Conservation (phyloP, 2,113 vertebrate species). For the Pitta sordida region DNA sequence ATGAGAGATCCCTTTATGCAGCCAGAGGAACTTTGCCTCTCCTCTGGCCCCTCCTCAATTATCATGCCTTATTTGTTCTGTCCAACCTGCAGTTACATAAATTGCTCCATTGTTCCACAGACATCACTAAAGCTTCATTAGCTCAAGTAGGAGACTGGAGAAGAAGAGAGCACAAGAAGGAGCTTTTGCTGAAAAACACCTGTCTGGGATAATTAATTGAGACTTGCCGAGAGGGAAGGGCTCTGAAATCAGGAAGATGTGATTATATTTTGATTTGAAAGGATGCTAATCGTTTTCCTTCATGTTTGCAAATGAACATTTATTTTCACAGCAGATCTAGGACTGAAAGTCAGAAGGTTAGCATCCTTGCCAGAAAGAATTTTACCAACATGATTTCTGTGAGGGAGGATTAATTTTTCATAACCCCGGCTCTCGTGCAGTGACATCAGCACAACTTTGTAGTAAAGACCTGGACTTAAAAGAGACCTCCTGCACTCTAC, state of each 20-base stretch:
- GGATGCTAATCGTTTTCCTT: neutral
- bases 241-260: neutral
- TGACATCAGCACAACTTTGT: neutral
- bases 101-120: constrained; percentile 40
- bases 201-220: constrained; percentile 39
- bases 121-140: constrained; percentile 25
- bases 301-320: neutral
- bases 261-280: constrained; percentile 15
- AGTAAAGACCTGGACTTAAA: neutral
- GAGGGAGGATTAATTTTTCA: neutral
- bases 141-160: neutral
- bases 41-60: neutral
- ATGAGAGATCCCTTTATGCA: neutral
- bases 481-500: neutral
- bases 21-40: neutral
- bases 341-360: neutral
- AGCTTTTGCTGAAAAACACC: constrained; percentile 48
- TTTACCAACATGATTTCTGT: neutral
- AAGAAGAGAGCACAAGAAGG: neutral
- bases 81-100: constrained; percentile 22
- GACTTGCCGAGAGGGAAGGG: neutral
- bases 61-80: neutral
- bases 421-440: neutral
- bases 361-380: neutral
- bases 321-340: neutral